A percentile compares a stretch with the other conserved stretches of the same genome.
These are phyloP conservation scores for Phyllotis vaccarum DNA, from an alignment of 2,797 vertebrate species.

Conservation along the genomic window DNA sequence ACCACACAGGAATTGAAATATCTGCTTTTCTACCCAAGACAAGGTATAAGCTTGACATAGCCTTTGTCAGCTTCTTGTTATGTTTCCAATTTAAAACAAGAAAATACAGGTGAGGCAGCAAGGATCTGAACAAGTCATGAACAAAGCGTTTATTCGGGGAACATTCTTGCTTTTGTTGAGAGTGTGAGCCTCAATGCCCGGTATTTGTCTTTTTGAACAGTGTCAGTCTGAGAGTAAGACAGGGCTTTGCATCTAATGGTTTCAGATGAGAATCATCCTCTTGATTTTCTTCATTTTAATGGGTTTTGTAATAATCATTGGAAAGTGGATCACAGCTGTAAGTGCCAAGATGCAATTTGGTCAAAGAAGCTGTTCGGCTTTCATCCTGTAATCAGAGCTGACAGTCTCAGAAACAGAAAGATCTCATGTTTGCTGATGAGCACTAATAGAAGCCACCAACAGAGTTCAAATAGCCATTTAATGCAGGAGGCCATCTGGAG, in stretches of 20 bases:
- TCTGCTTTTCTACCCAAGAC: conserved; percentile 38
- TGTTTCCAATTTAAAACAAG: conserved; percentile 62
- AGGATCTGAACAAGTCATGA: conserved; percentile 36
- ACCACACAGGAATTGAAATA: conserved; percentile 14
- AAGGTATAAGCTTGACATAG: conserved; percentile 46
- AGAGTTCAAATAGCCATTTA: conserved; percentile 60
- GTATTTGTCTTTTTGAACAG: conserved; percentile 62
- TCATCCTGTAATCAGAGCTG: conserved; percentile 67
- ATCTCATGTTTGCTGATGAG: conserved; percentile 4
- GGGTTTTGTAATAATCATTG: conserved; percentile 69
- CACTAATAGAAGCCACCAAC: conserved; percentile 45
- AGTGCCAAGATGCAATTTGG: conserved; percentile 65
- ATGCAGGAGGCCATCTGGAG: conserved; percentile 14
- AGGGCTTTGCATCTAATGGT: conserved; percentile 40
- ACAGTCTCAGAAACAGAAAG: conserved; percentile 46
- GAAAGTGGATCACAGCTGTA: conserved; percentile 63
- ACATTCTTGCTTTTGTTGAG: conserved; percentile 55
- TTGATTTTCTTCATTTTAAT: conserved; percentile 69
- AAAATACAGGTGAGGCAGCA: conserved; percentile 51
- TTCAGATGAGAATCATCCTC: conserved; percentile 33
- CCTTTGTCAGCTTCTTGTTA: conserved; percentile 60
- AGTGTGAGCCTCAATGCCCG: neutral
- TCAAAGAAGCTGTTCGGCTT: conserved; percentile 57
- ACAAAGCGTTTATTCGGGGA: conserved; percentile 45
- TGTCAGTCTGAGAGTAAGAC: conserved; percentile 51